These are phyloP conservation scores for Neopelma chrysocephalum DNA, from an alignment of 2,797 vertebrate genomes.

Conservation along the genomic window DNA sequence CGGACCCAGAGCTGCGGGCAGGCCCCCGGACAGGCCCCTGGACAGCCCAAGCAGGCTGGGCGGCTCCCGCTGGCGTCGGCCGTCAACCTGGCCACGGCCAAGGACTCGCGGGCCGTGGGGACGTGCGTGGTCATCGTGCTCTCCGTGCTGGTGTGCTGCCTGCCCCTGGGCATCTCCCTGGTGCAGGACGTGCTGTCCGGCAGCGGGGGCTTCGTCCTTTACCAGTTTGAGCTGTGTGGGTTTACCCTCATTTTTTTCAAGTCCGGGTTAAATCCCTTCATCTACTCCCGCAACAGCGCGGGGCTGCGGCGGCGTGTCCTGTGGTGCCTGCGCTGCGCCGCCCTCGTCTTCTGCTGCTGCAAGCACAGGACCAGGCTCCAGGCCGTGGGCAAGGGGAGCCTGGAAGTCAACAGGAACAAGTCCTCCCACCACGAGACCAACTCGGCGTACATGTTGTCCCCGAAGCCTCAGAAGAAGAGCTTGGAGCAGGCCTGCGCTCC, in stretches of 20 bases:
- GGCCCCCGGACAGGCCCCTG: conserved; percentile 81
- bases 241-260: conserved; percentile 95
- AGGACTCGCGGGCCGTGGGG: conserved; percentile 91
- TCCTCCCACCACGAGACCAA: conserved; percentile 98
- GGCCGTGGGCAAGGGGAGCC: conserved; percentile 91
- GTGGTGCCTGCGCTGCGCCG: conserved; percentile 85
- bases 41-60: conserved; percentile 59
- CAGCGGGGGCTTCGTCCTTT: conserved; percentile 85
- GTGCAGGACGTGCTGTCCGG: conserved; percentile 86
- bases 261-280: conserved; percentile 95
- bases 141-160: conserved; percentile 91
- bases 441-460: conserved; percentile 92
- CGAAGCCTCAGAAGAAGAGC: conserved; percentile 90
- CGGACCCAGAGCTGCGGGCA: conserved; percentile 89
- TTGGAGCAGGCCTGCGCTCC: conserved; percentile 93
- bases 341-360: conserved; percentile 86
- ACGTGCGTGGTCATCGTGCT: conserved; percentile 92
- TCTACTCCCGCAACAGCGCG: conserved; percentile 94
- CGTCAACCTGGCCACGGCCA: conserved; percentile 75
- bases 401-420: conserved; percentile 95
- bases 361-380: conserved; percentile 92
- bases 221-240: conserved; percentile 94
- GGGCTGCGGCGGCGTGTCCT: conserved; percentile 90
- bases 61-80: conserved; percentile 84
- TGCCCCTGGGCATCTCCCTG: conserved; percentile 90